phyloP scores from a whole-genome alignment of 2,888 invertebrate genomes.

The Caenorhabditis afra region DNA sequence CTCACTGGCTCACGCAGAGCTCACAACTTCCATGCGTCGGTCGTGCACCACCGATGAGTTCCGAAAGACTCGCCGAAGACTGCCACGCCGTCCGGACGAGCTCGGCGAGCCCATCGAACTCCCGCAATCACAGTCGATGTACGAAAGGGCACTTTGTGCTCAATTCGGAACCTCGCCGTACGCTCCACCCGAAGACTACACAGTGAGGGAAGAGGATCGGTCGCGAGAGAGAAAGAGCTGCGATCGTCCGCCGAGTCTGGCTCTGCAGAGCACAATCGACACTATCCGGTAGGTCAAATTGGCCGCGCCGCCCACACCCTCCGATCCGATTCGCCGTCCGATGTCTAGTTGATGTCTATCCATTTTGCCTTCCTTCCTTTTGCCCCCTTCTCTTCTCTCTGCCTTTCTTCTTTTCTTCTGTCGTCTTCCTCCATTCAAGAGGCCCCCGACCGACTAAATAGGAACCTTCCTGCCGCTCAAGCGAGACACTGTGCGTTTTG shows the following conservation, averaged over 20 bases:
- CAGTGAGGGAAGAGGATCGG: constrained; percentile 19
- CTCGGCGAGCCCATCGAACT: constrained; percentile 41
- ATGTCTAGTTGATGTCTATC: constrained; percentile 11
- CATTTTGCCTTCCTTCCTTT: constrained; percentile 10
- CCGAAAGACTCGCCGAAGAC: constrained; percentile 57
- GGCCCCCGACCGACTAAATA: constrained; percentile 6
- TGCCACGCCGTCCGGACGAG: constrained; percentile 66
- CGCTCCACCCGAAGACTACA: constrained; percentile 40
- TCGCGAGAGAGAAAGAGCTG: constrained; percentile 8
- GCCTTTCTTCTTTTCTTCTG: not conserved
- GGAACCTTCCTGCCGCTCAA: constrained; percentile 14
- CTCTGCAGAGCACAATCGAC: constrained; percentile 52
- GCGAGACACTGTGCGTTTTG: constrained; percentile 6
- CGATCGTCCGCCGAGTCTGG: constrained; percentile 45
- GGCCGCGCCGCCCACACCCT: too few relatives aligned
- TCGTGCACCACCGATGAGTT: constrained; percentile 69
- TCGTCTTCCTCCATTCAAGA: too few relatives aligned
- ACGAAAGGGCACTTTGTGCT: constrained; percentile 42
- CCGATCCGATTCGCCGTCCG: constrained; percentile 3
- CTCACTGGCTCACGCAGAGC: constrained; percentile 35
- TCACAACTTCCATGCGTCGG: constrained; percentile 54
- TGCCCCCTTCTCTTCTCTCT: not conserved
- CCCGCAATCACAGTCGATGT: constrained; percentile 59
- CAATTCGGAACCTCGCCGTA: constrained; percentile 41
- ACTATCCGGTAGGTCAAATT: constrained; percentile 36